Base-by-base conservation (phyloP, 2,797 vertebrate species). In the Aldrovandia affinis region DNA sequence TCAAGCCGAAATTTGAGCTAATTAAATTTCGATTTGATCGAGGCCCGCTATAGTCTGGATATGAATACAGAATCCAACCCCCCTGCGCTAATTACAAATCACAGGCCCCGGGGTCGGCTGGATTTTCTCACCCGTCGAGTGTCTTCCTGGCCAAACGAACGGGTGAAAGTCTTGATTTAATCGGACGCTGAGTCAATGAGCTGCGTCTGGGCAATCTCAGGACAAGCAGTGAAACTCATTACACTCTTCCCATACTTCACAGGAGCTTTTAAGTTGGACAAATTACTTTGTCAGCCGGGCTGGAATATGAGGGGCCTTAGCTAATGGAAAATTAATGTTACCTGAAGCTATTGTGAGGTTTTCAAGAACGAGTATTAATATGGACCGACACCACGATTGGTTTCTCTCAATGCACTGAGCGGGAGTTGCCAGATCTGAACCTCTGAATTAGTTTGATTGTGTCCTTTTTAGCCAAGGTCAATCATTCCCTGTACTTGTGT, bases 1-100 rank as follows among this genome's bases (percentile, higher is more conserved):
- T 95, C 95, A 95, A 87, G 92, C 91, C 94, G 91, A 93, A 91
- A 95, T 95, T 94, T 94, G 93, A 95, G 95, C 92, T 94, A 95
- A 95, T 96, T 96, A 95, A 95, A 94, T 94, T 90, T 91, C 94
- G 95, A 96, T 96, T 95, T 95, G 95, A 95, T 96, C 94, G 15
- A 7, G 68, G 14, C 36, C 68, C 9, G 12, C 10, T 8, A 20
- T 8, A 28, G 68, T 20, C 70, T 42, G 70, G 39, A 75, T 75
- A 75, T 75, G 70, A 75, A 75, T 75, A 75, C 70, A 22, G 39
- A 75, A 20, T 39, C 7, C 1, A 5, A 22, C 70, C 70, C 70
- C n/a, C 44, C 70, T 30, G 30, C 70, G 9, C 70, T 47, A 75
- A 75, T 75, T 44, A 75, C 18, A 9, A 75, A 44, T 44, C 70